Percentiles rank a stretch among this genome's conserved stretches.
Conservation (phyloP, 2,888 invertebrate genomes). For the Plagodis dolabraria region DNA sequence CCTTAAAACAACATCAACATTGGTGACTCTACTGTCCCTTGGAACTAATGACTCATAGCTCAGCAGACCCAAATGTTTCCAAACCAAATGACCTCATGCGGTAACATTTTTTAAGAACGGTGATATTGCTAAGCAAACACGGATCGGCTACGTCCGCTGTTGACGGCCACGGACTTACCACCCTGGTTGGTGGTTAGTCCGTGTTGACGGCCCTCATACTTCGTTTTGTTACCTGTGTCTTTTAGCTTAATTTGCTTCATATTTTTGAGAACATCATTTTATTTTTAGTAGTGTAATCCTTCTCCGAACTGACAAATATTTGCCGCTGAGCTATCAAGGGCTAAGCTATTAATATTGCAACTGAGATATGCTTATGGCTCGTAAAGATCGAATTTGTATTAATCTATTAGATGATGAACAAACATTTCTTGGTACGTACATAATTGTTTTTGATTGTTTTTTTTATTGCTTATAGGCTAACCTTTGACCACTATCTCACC, state of each 20-base stretch:
- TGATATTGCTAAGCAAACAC: constrained; percentile 51
- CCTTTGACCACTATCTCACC: too few species aligned
- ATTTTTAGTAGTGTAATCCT: too few species aligned
- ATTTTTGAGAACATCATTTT: background rate
- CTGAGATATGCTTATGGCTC: too few species aligned
- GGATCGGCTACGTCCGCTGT: constrained; percentile 25
- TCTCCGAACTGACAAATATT: too few species aligned
- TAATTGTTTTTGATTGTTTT: too few species aligned
- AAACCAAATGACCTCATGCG: constrained; percentile 65
- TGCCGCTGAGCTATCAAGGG: too few species aligned
- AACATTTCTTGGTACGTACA: too few species aligned
- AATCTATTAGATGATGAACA: too few species aligned
- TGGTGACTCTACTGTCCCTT: constrained; percentile 39
- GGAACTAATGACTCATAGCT: constrained; percentile 40
- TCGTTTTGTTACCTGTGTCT: constrained; percentile 19
- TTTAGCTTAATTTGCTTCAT: background rate
- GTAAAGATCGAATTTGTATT: too few species aligned
- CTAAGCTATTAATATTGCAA: too few species aligned
- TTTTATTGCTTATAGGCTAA: too few species aligned
- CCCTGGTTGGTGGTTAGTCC: too few species aligned
- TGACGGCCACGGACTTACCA: constrained; percentile 17
- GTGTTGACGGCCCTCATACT: constrained; percentile 21
- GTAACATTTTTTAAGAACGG: constrained; percentile 53
- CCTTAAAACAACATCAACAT: background rate
- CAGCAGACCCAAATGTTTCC: constrained; percentile 51